phyloP scores from a whole-genome alignment of 2,113 vertebrate genomes.

The Cichladusa arquata region DNA sequence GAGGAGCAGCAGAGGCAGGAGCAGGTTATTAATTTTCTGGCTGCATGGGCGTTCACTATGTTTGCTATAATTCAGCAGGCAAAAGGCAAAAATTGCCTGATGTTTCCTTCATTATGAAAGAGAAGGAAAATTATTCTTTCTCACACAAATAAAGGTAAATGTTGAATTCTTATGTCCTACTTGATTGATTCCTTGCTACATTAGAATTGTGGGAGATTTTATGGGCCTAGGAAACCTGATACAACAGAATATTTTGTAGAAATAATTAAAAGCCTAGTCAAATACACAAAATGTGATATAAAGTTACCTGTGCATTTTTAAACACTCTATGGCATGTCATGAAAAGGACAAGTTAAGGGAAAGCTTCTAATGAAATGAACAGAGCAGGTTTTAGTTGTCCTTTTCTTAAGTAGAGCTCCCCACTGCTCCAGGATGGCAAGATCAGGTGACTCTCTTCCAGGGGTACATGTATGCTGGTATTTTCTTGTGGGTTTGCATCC shows the following conservation, averaged over 20 bases:
- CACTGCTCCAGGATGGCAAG: not conserved
- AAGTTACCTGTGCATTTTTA: not conserved
- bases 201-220: not conserved
- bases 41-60: not conserved
- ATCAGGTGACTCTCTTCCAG: not conserved
- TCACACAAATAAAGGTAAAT: not conserved
- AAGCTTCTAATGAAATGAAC: not conserved
- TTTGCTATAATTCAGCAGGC: not conserved
- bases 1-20: not conserved
- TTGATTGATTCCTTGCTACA: not conserved
- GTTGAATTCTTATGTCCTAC: not conserved
- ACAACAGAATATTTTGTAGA: not conserved
- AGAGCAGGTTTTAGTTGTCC: not conserved
- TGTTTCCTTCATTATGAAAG: not conserved
- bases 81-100: not conserved
- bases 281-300: not conserved
- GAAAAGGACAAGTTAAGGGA: not conserved
- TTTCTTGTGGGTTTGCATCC: fast-evolving
- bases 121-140: not conserved
- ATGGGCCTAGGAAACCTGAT: not conserved
- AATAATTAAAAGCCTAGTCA: not conserved
- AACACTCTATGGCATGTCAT: fast-evolving
- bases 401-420: not conserved
- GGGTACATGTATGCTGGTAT: fast-evolving
- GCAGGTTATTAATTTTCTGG: not conserved